Percentiles rank a stretch among this genome's conserved stretches.
phyloP scores from a whole-genome alignment of 2,888 invertebrate genomes.

The Dolichopus griseipennis region DNA sequence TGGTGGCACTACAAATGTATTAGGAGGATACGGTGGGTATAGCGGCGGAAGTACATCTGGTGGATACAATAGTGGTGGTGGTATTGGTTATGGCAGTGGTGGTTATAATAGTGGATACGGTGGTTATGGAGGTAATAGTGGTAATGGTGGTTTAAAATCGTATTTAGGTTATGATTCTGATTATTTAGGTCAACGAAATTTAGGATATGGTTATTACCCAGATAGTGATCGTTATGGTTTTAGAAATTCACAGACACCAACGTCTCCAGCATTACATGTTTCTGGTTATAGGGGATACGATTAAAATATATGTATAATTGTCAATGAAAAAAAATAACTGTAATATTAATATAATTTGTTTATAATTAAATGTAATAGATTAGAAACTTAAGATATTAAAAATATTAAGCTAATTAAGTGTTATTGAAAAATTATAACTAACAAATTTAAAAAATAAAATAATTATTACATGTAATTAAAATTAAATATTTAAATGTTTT shows the following conservation, averaged over 20 bases:
- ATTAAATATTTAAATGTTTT: no score
- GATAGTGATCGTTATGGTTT: conserved; percentile 38
- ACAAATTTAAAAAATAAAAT: no score
- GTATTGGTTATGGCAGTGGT: conserved; percentile 23
- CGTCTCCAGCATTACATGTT: conserved; percentile 16
- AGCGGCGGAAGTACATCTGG: not conserved
- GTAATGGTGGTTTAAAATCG: conserved; percentile 51
- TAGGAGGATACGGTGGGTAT: not conserved
- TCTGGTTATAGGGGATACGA: conserved; percentile 26
- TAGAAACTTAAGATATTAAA: no score
- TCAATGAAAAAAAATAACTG: no score
- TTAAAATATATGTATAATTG: conserved; percentile 18
- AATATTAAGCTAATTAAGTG: no score
- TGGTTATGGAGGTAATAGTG: conserved; percentile 53
- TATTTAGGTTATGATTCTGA: conserved; percentile 52
- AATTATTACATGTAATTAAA: no score
- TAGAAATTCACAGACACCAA: conserved; percentile 21
- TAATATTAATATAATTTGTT: no score
- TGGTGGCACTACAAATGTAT: not conserved
- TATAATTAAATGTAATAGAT: no score
- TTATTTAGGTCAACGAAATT: conserved; percentile 49
- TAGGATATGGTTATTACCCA: conserved; percentile 51
- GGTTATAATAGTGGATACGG: conserved; percentile 17
- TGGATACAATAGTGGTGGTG: conserved; percentile 14
- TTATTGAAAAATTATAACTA: no score